Conservation (phyloP, 2,113 vertebrate genomes). For the Tapirus terrestris region DNA sequence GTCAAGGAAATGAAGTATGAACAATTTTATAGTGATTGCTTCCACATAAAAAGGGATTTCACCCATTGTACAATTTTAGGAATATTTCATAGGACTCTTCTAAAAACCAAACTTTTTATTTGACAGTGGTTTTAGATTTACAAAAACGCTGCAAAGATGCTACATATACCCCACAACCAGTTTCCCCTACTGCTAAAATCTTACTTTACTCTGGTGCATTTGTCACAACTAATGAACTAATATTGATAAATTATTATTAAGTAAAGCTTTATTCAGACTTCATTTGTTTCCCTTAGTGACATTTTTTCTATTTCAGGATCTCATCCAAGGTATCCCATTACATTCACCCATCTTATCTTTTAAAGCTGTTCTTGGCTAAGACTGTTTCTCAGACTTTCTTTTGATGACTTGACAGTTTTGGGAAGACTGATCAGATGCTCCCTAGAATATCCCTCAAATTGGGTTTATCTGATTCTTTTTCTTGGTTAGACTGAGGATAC, state of each 20-base stretch:
- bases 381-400: background rate
- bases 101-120: background rate
- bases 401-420: background rate
- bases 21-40: background rate
- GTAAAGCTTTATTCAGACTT: background rate
- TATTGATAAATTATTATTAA: background rate
- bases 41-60: background rate
- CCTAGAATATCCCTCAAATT: background rate
- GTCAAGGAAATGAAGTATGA: background rate
- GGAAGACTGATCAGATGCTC: background rate
- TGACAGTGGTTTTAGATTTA: background rate
- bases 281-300: background rate
- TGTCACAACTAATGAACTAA: background rate
- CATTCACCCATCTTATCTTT: background rate
- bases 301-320: background rate
- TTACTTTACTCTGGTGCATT: background rate
- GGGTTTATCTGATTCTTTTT: background rate
- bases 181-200: background rate
- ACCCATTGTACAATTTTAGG: background rate
- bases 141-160: background rate
- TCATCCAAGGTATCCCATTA: background rate
- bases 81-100: background rate
- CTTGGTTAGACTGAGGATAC: background rate
- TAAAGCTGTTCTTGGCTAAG: background rate
- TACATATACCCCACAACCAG: background rate